Base-by-base conservation (phyloP, 2,113 vertebrate genomes). In the Neomonachus schauinslandi region DNA sequence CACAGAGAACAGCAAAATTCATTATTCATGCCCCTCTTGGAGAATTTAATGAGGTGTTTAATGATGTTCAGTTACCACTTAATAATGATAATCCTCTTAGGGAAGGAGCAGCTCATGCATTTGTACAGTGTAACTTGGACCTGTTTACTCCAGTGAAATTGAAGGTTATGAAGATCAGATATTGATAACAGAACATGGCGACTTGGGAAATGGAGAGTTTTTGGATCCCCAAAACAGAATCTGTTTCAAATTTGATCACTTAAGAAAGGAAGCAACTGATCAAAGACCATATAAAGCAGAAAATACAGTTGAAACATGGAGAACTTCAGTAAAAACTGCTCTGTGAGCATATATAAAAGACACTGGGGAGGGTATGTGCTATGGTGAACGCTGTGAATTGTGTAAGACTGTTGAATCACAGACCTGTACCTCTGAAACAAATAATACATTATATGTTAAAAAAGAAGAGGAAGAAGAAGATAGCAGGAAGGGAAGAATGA, bases 91-190 rank as follows among this genome's bases (percentile, higher is more conserved):
- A 76, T 49, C 24, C 46, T 76, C 42, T 76, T 28, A 76, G 42
- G 24, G 42, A 76, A 76, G 24, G 24, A 46, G 42, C 3, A 76
- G 24, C 24, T 49, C 14, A 46, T 98, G 99, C 99, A 42, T 99
- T 99, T 99, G 99, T 99, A 98, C 99, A 99, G 98, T 99, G 99
- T 98, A 99, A 99, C 98, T 98, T 99, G 99, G 99, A 99, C 99
- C 99, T 99, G 99, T 99, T 99, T 98, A 99, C 99, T 93, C 99
- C 99, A 57, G 99, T 99, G 98, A 99, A 99, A 97, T 99, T 91
- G 99, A 99, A 96, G 99, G 99, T 98, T 99, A 99, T 5, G 99
- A 99, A 71, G 99, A 99, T 97, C 99, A 99, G 99, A 99, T 99
- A 98, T 99, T 99, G 99, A 99, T 99, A 99, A 99, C 99, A 98